Evolutionary conservation across 1,140 invertebrate species (phyloP).

Genomic region (Brachionus rubens): DNA sequence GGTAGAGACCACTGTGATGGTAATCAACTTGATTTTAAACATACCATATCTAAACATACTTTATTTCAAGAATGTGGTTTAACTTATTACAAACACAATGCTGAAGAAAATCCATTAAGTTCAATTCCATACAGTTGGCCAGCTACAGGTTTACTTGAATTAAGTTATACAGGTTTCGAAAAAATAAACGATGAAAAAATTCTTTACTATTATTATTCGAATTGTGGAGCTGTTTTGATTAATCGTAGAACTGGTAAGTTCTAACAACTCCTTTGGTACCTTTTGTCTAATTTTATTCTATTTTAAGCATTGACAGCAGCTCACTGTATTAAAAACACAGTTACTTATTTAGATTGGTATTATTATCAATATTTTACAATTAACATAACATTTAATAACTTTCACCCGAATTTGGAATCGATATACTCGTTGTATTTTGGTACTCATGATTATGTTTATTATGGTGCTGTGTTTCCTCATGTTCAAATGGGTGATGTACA

Average conservation of each 20-base stretch:
- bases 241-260: slow-evolving; percentile 32
- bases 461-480: not conserved
- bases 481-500: slow-evolving; percentile 24
- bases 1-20: slow-evolving; percentile 42
- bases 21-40: not conserved
- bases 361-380: not conserved
- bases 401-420: slow-evolving; percentile 14
- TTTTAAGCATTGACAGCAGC: slow-evolving; percentile 25
- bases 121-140: slow-evolving; percentile 34
- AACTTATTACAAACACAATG: not conserved
- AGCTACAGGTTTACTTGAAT: slow-evolving; percentile 13
- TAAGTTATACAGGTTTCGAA: not conserved
- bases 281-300: no score
- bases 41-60: not conserved
- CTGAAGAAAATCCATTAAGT: not conserved
- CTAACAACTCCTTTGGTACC: no score
- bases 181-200: not conserved
- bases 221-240: not conserved
- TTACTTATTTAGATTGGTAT: not conserved
- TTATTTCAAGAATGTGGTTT: slow-evolving; percentile 26
- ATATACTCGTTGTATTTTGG: slow-evolving; percentile 13
- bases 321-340: slow-evolving; percentile 2
- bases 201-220: not conserved
- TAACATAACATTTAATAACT: slow-evolving; percentile 12
- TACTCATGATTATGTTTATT: not conserved